phyloP scores from a whole-genome alignment of 1,140 invertebrate species.

The Drosophila subpulchrella region DNA sequence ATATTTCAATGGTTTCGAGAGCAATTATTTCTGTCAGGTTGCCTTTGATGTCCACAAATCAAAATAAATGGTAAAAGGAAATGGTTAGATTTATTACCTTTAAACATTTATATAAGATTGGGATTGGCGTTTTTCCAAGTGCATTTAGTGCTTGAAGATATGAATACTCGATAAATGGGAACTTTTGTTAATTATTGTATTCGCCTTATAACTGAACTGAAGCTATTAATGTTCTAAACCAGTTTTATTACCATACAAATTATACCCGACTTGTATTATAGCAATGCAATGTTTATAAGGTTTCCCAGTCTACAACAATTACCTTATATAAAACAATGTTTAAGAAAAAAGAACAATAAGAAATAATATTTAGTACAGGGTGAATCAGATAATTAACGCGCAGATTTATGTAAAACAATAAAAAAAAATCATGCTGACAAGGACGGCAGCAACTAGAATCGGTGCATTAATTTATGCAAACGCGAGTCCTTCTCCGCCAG shows the following conservation, averaged over 20 bases:
- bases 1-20: not conserved
- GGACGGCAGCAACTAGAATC: conserved; percentile 18
- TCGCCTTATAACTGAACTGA: not conserved
- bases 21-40: conserved; percentile 1
- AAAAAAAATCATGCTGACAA: not conserved
- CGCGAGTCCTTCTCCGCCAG: conserved; percentile 59
- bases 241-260: not conserved
- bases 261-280: not conserved
- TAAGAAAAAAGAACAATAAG: not conserved
- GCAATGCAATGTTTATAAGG: not conserved
- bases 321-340: not conserved
- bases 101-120: too few relatives aligned
- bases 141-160: too few relatives aligned
- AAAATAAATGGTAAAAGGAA: not conserved
- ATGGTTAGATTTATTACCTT: too few relatives aligned
- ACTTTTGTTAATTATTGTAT: not conserved
- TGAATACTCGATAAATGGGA: too few relatives aligned
- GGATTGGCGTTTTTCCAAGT: too few relatives aligned
- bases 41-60: conserved; percentile 1
- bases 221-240: not conserved
- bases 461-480: conserved; percentile 59
- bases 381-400: conserved; percentile 26
- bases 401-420: conserved; percentile 45
- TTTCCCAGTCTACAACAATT: not conserved
- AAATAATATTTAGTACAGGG: not conserved